Conservation (phyloP, 2,797 vertebrate genomes). For the Parambassis ranga region DNA sequence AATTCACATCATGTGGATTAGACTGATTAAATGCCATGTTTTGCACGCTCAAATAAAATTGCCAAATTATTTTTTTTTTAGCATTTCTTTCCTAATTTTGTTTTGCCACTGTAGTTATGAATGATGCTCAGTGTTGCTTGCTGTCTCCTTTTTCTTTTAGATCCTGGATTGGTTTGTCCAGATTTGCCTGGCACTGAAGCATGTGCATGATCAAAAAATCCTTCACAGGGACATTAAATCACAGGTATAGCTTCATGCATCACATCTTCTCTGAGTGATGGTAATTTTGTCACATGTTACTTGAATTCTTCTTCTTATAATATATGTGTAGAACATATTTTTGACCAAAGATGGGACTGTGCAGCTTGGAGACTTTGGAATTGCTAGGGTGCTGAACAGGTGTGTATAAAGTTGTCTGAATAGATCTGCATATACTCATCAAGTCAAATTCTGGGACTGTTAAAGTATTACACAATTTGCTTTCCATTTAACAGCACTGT, state of each 20-base stretch:
- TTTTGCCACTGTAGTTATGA: neutral
- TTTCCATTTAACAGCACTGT: constrained; percentile 84
- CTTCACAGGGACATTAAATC: constrained; percentile 99
- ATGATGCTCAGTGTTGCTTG: neutral
- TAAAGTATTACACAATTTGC: neutral
- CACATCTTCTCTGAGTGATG: neutral
- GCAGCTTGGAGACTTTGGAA: constrained; percentile 97
- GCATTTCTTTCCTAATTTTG: neutral
- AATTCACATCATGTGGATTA: neutral
- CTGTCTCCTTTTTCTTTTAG: constrained; percentile 62
- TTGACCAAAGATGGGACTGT: constrained; percentile 95
- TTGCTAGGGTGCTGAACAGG: constrained; percentile 97
- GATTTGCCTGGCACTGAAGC: constrained; percentile 96
- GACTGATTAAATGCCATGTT: no score
- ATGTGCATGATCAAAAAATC: constrained; percentile 97
- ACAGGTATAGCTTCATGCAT: constrained; percentile 80
- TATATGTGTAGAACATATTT: constrained; percentile 90
- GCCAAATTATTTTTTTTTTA: no score
- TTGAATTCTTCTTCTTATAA: neutral
- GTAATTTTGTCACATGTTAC: neutral
- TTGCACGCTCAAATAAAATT: no score
- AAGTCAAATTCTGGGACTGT: neutral
- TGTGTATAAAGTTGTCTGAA: constrained; percentile 41
- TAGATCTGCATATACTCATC: neutral
- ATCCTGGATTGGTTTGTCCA: constrained; percentile 99